A percentile compares a stretch with the other conserved stretches of the same genome.
Evolutionary conservation across 2,888 invertebrate genomes (phyloP).

Genomic region (Melanostoma scalare): DNA sequence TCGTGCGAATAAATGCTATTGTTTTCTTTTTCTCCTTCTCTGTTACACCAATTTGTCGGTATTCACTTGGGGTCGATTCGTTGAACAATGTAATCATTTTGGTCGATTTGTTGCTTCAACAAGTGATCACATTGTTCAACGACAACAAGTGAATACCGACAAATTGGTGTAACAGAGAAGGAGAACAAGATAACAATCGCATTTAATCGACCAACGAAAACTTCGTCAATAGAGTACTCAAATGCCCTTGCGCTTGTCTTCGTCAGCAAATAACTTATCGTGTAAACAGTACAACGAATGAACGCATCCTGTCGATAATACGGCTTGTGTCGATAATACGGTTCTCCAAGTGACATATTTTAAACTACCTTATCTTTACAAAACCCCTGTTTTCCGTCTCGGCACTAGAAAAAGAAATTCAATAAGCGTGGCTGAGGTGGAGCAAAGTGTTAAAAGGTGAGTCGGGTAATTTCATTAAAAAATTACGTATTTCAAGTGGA

Average conservation of each 20-base stretch:
- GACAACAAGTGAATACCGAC: too few relatives aligned
- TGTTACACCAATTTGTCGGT: too few relatives aligned
- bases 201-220: background rate
- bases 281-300: background rate
- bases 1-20: too few relatives aligned
- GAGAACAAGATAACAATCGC: background rate
- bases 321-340: conserved; percentile 3
- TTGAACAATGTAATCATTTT: too few relatives aligned
- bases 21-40: too few relatives aligned
- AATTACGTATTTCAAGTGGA: conserved; percentile 56
- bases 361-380: conserved; percentile 31
- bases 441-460: conserved; percentile 65
- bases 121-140: too few relatives aligned
- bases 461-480: conserved; percentile 56
- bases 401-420: conserved; percentile 75
- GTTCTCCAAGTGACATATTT: conserved; percentile 30
- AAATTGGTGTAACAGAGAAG: too few relatives aligned
- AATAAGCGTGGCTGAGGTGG: conserved; percentile 91
- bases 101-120: too few relatives aligned
- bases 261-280: too few relatives aligned
- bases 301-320: background rate
- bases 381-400: conserved; percentile 47
- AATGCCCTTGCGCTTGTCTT: too few relatives aligned
- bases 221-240: too few relatives aligned
- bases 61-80: too few relatives aligned